Evolutionary conservation across 2,888 invertebrate genomes (phyloP).

Genomic region (Smittia aterrima): DNA sequence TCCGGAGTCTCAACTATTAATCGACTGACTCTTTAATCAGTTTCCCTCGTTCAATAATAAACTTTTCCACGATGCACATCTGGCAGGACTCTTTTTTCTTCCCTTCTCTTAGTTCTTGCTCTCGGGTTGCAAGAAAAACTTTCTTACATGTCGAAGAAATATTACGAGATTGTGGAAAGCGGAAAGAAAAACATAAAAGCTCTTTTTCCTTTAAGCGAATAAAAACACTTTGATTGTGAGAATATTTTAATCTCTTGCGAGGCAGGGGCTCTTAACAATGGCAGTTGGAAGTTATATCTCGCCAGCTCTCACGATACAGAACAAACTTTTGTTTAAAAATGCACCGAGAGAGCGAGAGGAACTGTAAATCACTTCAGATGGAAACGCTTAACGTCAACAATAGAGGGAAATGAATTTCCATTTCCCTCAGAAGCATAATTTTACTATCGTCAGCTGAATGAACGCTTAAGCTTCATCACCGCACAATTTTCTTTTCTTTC

Average conservation of each 20-base stretch:
- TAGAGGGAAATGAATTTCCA: neutral
- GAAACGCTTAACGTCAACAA: neutral
- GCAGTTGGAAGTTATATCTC: neutral
- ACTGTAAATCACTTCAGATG: neutral
- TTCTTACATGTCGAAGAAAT: conserved; percentile 10
- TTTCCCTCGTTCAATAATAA: neutral
- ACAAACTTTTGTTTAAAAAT: neutral
- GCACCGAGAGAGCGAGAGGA: neutral
- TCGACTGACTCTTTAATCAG: conserved; percentile 23
- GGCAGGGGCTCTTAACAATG: neutral
- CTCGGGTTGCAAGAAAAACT: neutral
- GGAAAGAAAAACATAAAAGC: neutral
- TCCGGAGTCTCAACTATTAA: neutral
- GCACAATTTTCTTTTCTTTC: neutral
- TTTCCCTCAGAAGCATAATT: neutral
- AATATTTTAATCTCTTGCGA: neutral
- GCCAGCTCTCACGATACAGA: neutral
- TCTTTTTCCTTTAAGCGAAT: neutral
- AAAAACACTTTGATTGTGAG: neutral
- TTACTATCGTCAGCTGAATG: neutral
- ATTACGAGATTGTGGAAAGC: neutral
- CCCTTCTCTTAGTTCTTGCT: neutral
- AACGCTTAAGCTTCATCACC: neutral
- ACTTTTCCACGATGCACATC: conserved; percentile 10
- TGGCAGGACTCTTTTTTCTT: neutral